Evolutionary conservation across 2,888 invertebrate genomes (phyloP).

Genomic region (Meta bourneti): DNA sequence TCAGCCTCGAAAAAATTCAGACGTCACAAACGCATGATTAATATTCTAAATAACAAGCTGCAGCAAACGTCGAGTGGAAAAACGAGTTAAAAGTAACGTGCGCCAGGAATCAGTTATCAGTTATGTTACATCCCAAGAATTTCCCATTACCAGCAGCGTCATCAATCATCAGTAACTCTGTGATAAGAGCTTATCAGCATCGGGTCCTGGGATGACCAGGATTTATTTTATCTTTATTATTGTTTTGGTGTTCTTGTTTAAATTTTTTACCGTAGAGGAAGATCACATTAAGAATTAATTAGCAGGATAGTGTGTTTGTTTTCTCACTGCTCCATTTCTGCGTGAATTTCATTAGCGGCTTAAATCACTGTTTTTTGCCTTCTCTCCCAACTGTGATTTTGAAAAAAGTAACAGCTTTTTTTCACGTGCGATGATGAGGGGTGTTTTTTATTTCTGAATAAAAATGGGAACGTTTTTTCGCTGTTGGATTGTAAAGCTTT

Average conservation of each 20-base stretch:
- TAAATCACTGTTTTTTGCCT: neutral
- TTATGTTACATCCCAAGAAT: neutral
- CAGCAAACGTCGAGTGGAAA: neutral
- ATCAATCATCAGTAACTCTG: constrained; percentile 33
- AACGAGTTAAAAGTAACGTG: neutral
- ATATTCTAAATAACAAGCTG: neutral
- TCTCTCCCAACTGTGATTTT: too few species aligned
- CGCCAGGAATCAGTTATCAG: constrained; percentile 28
- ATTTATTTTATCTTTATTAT: constrained; percentile 22
- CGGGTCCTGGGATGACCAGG: neutral
- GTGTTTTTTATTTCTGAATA: neutral
- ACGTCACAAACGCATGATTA: neutral
- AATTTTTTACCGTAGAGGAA: neutral
- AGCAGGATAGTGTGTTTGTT: neutral
- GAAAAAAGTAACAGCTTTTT: neutral
- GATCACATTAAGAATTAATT: constrained; percentile 70
- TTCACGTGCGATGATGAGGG: neutral
- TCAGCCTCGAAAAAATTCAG: too few species aligned
- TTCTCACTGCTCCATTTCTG: neutral
- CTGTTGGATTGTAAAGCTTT: neutral
- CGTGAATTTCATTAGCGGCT: constrained; percentile 10
- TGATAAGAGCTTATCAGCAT: constrained; percentile 33
- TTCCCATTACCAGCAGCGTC: constrained; percentile 16
- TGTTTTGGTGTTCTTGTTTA: neutral
- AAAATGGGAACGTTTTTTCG: neutral